A percentile compares a stretch with the other conserved stretches of the same genome.
These are phyloP conservation scores for Drosophila jambulina DNA, from an alignment of 1,140 invertebrate species.

Conservation along the genomic window DNA sequence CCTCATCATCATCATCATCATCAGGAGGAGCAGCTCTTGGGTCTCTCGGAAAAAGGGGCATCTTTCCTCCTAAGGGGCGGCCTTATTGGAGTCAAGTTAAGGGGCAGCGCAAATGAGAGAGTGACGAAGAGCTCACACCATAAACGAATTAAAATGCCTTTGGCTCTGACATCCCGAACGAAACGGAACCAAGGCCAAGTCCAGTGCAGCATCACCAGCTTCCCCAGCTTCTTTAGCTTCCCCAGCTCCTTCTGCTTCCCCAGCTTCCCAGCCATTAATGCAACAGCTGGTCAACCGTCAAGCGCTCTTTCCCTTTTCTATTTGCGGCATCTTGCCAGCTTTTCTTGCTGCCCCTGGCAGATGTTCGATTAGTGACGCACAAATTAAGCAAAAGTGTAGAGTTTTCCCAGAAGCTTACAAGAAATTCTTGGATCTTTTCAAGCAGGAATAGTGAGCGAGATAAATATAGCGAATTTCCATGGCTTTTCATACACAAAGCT, in stretches of 20 bases:
- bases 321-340: slow-evolving; percentile 18
- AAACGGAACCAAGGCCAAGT: slow-evolving; percentile 21
- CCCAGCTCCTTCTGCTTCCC: too few relatives aligned
- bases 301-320: slow-evolving; percentile 7
- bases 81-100: slow-evolving; percentile 34
- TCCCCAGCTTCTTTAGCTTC: too few relatives aligned
- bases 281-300: slow-evolving; percentile 27
- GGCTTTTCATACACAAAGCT: too few relatives aligned
- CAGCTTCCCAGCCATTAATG: slow-evolving; percentile 4
- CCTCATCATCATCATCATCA: not conserved
- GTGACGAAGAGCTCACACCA: slow-evolving; percentile 15
- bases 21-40: not conserved
- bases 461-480: too few relatives aligned
- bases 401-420: not conserved
- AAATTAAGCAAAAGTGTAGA: slow-evolving; percentile 1
- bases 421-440: not conserved
- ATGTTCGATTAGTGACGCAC: slow-evolving; percentile 37
- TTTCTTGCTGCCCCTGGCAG: slow-evolving; percentile 13
- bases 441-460: too few relatives aligned
- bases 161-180: slow-evolving; percentile 52
- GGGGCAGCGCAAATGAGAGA: slow-evolving; percentile 51
- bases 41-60: not conserved
- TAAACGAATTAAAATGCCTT: slow-evolving; percentile 79
- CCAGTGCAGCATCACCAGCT: not conserved
- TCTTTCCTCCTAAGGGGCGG: not conserved